Conservation (phyloP, 2,113 vertebrate species). For the Leucopsar rothschildi region DNA sequence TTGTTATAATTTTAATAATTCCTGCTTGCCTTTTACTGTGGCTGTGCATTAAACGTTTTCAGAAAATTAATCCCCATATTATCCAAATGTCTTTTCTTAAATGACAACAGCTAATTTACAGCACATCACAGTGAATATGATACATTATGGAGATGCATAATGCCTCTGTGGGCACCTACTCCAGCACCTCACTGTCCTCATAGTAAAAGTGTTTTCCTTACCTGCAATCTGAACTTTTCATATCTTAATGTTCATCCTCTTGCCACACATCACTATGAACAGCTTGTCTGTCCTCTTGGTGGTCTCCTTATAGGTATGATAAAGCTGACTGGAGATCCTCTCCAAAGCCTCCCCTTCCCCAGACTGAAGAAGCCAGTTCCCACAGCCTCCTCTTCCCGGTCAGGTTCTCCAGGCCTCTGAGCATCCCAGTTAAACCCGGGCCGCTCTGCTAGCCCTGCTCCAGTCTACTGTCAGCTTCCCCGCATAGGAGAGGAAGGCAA, state of each 20-base stretch:
- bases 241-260: neutral
- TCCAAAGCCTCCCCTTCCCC: neutral
- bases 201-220: neutral
- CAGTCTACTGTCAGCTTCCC: neutral
- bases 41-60: neutral
- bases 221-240: neutral
- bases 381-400: neutral
- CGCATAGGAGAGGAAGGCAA: fast-evolving
- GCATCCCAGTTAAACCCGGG: neutral
- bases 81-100: neutral
- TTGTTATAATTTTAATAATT: neutral
- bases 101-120: neutral
- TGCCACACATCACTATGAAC: neutral
- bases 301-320: neutral
- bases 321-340: neutral
- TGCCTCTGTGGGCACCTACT: neutral
- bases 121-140: neutral
- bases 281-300: neutral
- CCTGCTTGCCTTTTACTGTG: neutral
- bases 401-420: neutral
- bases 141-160: neutral
- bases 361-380: neutral
- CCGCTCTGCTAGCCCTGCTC: neutral
- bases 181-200: neutral
- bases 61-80: neutral